Evolutionary conservation across 2,113 vertebrate genomes (phyloP).

Genomic region (Martes martes): DNA sequence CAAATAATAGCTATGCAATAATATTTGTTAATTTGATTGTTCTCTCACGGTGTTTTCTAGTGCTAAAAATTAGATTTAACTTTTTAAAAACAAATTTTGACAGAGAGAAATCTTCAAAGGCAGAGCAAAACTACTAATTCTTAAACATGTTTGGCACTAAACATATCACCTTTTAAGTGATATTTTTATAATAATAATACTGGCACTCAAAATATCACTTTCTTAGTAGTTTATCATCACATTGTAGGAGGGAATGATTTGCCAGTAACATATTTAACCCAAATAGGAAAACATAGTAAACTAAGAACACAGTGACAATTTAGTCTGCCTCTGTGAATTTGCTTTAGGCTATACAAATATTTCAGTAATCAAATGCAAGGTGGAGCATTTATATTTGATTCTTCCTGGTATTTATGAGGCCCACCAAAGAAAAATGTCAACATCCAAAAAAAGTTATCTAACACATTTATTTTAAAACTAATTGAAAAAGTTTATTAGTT

Average conservation of each 20-base stretch:
- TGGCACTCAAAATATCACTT: not conserved
- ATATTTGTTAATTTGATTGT: not conserved
- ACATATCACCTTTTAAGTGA: not conserved
- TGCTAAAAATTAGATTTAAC: not conserved
- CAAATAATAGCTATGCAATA: not conserved
- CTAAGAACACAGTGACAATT: not conserved
- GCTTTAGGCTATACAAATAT: constrained; percentile 32
- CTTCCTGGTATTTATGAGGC: constrained; percentile 54
- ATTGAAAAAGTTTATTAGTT: constrained; percentile 15
- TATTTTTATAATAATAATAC: not conserved
- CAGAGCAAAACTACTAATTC: not conserved
- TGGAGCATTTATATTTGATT: constrained; percentile 64
- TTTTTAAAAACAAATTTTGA: constrained; percentile 19
- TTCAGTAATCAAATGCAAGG: constrained; percentile 67
- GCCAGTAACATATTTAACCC: constrained; percentile 28
- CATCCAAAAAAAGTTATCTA: not conserved
- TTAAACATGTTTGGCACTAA: constrained; percentile 16
- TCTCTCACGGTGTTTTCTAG: not conserved
- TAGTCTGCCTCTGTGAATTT: constrained; percentile 46
- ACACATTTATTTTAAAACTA: not conserved
- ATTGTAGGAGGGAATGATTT: constrained; percentile 9
- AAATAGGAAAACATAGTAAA: constrained; percentile 34
- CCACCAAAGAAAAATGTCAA: constrained; percentile 16
- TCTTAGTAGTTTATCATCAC: not conserved
- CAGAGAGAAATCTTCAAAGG: not conserved